Conservation (phyloP, 2,888 invertebrate species). For the Altica lythri region DNA sequence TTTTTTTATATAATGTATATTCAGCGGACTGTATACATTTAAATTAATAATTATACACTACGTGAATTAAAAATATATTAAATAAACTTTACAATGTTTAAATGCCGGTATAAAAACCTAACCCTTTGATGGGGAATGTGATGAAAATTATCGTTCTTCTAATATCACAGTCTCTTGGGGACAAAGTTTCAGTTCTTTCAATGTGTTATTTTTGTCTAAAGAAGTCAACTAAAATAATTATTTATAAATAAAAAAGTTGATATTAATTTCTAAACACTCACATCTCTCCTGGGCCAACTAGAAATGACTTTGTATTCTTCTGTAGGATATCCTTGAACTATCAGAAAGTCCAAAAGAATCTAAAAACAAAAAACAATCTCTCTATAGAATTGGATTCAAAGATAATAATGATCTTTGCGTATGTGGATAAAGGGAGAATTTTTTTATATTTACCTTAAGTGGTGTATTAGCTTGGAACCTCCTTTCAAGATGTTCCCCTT, state of each 20-base stretch:
- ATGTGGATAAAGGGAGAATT: too few species aligned
- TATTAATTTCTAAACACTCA: conserved; percentile 62
- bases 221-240: conserved; percentile 71
- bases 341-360: conserved; percentile 84
- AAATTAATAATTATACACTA: conserved; percentile 38
- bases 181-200: conserved; percentile 83
- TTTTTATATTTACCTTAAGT: conserved; percentile 62
- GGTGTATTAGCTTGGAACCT: conserved; percentile 70
- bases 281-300: conserved; percentile 94
- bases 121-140: conserved; percentile 39
- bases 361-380: conserved; percentile 54
- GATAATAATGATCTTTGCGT: too few species aligned
- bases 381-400: background rate
- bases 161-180: conserved; percentile 94
- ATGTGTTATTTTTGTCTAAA: conserved; percentile 74
- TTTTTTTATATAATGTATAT: conserved; percentile 33
- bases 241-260: conserved; percentile 15
- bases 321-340: conserved; percentile 85
- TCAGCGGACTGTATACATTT: conserved; percentile 37
- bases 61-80: conserved; percentile 39
- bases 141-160: conserved; percentile 82
- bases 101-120: conserved; percentile 46
- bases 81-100: conserved; percentile 41
- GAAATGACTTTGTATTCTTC: conserved; percentile 90
- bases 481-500: conserved; percentile 75